Evolutionary conservation across 64 coral and sea anemone species (phyloP).

Genomic region (Montipora sp.): DNA sequence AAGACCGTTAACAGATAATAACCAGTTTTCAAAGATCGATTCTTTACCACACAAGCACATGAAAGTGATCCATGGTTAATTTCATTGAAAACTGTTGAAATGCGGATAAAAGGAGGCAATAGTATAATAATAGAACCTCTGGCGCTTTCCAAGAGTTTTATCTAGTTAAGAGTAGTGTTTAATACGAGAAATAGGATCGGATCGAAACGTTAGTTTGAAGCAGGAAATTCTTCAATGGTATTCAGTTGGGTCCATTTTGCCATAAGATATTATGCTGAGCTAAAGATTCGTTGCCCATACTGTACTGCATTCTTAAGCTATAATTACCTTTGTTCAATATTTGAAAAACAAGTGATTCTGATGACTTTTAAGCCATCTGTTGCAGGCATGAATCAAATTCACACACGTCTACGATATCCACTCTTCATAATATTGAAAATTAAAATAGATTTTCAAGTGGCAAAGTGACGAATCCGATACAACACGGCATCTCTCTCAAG

Average conservation of each 20-base stretch:
- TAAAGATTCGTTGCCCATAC: background rate
- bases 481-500: background rate
- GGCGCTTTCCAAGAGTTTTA: slow-evolving; percentile 4
- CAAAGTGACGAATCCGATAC: background rate
- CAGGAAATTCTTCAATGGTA: slow-evolving; percentile 27
- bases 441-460: slow-evolving; percentile 26
- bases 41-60: slow-evolving; percentile 44
- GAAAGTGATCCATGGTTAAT: slow-evolving; percentile 24
- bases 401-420: slow-evolving; percentile 7
- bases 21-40: background rate
- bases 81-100: slow-evolving; percentile 29
- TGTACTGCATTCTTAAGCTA: background rate
- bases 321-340: slow-evolving; percentile 35
- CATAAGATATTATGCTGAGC: background rate
- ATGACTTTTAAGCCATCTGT: slow-evolving; percentile 36
- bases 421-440: slow-evolving; percentile 4
- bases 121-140: background rate
- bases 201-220: background rate
- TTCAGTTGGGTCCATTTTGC: background rate
- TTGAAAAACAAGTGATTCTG: slow-evolving; percentile 7
- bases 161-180: slow-evolving; percentile 17
- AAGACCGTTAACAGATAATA: slow-evolving; percentile 23
- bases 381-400: slow-evolving; percentile 4
- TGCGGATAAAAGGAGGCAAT: background rate
- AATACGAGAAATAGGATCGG: slow-evolving; percentile 35